phyloP scores from a whole-genome alignment of 2,888 invertebrate genomes.

The Caenorhabditis becei region DNA sequence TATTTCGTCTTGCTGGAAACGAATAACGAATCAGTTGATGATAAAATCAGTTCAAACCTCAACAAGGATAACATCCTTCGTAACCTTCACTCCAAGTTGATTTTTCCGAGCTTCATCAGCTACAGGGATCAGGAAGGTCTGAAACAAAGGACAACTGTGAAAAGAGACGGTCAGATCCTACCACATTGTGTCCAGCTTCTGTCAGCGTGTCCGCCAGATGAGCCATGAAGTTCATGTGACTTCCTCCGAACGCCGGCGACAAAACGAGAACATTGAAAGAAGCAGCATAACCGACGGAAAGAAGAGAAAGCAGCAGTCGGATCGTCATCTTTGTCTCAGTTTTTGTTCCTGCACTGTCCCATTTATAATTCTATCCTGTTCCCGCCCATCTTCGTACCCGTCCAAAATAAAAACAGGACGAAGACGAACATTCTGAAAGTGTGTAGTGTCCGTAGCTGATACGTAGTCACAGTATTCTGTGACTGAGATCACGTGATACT shows the following conservation, averaged over 20 bases:
- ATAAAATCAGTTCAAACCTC: too few relatives aligned
- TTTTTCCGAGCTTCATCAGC: conserved; percentile 23
- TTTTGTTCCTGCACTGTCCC: not conserved
- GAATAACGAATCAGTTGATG: too few relatives aligned
- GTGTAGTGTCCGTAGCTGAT: conserved; percentile 29
- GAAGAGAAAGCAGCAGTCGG: not conserved
- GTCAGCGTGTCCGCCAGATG: conserved; percentile 59
- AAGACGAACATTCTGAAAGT: conserved; percentile 16
- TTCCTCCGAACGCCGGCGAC: conserved; percentile 51
- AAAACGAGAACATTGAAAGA: conserved; percentile 55
- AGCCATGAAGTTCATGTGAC: conserved; percentile 63
- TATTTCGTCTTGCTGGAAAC: conserved; percentile 38
- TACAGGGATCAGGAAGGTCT: conserved; percentile 51
- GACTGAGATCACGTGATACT: conserved; percentile 22
- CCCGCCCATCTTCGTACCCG: conserved; percentile 27
- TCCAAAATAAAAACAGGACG: conserved; percentile 11
- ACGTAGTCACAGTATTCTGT: conserved; percentile 24
- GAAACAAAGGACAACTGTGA: conserved; percentile 10
- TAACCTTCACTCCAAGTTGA: conserved; percentile 27
- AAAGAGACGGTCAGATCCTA: too few relatives aligned
- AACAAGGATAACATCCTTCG: conserved; percentile 28
- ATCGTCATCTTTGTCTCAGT: not conserved
- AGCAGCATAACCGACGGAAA: not conserved
- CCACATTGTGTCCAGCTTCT: conserved; percentile 61
- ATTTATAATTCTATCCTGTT: conserved; percentile 14